These are phyloP conservation scores for Geococcyx californianus DNA, from an alignment of 2,113 vertebrate genomes.

Conservation along the genomic window DNA sequence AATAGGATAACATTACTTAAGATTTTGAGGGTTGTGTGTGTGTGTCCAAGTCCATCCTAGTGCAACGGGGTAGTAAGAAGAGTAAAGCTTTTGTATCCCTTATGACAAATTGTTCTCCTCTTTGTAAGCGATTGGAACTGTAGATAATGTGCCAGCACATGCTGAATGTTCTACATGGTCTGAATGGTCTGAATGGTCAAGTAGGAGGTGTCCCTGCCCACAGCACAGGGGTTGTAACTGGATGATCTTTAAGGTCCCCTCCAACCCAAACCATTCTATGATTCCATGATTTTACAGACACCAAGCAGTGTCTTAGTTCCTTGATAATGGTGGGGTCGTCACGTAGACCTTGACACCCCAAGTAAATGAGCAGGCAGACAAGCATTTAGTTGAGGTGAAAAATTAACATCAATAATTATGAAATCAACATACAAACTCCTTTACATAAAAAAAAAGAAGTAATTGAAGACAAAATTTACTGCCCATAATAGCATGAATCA, in stretches of 20 bases:
- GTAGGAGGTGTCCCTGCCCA: too few species aligned
- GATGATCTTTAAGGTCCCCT: too few species aligned
- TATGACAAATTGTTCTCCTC: not conserved
- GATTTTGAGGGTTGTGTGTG: not conserved
- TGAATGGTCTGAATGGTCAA: too few species aligned
- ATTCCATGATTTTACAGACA: not conserved
- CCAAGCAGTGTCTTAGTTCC: not conserved
- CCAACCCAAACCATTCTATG: too few species aligned
- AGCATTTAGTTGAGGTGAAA: not conserved
- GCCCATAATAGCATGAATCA: not conserved
- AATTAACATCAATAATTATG: not conserved
- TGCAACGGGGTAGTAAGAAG: not conserved
- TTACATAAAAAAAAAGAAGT: not conserved
- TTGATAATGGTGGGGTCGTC: not conserved
- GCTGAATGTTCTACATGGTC: not conserved
- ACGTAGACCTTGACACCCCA: not conserved
- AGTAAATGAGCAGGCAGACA: not conserved
- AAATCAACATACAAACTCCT: not conserved
- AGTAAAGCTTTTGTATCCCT: not conserved
- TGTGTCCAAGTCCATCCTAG: too few species aligned
- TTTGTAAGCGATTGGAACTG: not conserved
- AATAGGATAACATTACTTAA: not conserved
- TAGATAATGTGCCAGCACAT: not conserved
- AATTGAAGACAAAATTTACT: not conserved
- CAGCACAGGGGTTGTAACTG: too few species aligned